Percentiles rank a stretch among this genome's conserved stretches.
Evolutionary conservation across 2,113 vertebrate species (phyloP).

Genomic region (Sus scrofa): DNA sequence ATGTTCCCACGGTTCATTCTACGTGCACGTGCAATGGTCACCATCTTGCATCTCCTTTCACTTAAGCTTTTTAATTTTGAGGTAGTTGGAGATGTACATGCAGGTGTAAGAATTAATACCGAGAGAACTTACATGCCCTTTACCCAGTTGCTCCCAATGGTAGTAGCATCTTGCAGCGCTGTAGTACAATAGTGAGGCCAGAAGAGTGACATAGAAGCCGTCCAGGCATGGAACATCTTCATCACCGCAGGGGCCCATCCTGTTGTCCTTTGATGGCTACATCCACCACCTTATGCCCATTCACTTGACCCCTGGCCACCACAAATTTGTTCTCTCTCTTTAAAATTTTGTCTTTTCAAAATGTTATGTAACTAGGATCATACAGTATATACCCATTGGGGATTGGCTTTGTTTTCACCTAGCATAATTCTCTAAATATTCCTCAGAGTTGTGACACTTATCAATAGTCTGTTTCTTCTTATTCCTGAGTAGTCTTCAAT

Average conservation of each 20-base stretch:
- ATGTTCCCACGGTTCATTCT: background rate
- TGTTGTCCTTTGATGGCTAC: background rate
- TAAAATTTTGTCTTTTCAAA: slow-evolving; percentile 36
- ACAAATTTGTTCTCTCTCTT: background rate
- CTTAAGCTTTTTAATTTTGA: slow-evolving; percentile 33
- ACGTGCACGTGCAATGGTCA: background rate
- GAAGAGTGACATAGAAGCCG: background rate
- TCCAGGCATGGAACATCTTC: background rate
- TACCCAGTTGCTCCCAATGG: background rate
- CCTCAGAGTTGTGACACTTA: background rate
- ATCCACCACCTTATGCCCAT: background rate
- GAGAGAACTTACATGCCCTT: background rate
- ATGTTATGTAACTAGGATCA: background rate
- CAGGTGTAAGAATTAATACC: background rate
- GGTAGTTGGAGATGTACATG: background rate
- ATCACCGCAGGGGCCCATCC: background rate
- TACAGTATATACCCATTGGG: background rate
- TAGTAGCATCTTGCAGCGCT: background rate
- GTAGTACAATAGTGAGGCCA: background rate
- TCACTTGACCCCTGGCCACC: background rate
- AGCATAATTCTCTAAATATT: background rate
- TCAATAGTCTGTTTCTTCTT: background rate
- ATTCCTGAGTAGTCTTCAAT: background rate
- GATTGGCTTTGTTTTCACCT: background rate
- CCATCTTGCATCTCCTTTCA: background rate